Percentiles rank a stretch among this genome's conserved stretches.
phyloP scores from a whole-genome alignment of 1,140 invertebrate genomes.

The Pachypeltis micranthus region DNA sequence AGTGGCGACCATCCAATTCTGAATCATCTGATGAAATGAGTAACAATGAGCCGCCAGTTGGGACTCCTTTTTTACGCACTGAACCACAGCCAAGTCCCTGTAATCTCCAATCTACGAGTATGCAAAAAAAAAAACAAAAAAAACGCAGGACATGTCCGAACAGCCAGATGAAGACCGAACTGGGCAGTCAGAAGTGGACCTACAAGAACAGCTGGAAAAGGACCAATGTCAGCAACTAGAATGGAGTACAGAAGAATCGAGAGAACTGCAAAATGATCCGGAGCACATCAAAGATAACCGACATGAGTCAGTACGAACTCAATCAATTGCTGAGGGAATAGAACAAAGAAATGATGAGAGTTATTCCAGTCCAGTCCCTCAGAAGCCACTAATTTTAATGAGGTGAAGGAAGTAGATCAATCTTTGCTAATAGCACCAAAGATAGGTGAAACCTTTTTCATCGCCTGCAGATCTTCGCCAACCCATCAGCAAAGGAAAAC shows the following conservation, averaged over 20 bases:
- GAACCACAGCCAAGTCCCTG: too few relatives aligned
- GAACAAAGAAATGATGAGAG: neutral
- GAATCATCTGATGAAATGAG: too few relatives aligned
- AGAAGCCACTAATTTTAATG: neutral
- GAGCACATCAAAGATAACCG: neutral
- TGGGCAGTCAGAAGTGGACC: neutral
- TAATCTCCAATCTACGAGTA: neutral
- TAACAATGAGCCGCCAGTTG: too few relatives aligned
- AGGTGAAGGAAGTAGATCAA: neutral
- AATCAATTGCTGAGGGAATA: neutral
- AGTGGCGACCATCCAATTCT: too few relatives aligned
- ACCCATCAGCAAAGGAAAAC: neutral
- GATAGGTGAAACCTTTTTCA: neutral
- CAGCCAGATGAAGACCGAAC: neutral
- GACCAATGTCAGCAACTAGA: neutral
- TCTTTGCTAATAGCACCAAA: neutral
- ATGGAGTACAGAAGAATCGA: neutral
- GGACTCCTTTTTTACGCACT: too few relatives aligned
- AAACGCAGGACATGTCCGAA: neutral
- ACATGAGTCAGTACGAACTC: neutral
- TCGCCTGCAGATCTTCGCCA: neutral
- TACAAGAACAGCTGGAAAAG: neutral
- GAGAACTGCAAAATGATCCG: neutral
- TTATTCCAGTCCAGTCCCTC: neutral
- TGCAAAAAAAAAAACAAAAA: too few relatives aligned